Percentiles rank a stretch among this genome's conserved stretches.
Conservation (phyloP, 2,888 invertebrate species). For the Drosophila pegasa region DNA sequence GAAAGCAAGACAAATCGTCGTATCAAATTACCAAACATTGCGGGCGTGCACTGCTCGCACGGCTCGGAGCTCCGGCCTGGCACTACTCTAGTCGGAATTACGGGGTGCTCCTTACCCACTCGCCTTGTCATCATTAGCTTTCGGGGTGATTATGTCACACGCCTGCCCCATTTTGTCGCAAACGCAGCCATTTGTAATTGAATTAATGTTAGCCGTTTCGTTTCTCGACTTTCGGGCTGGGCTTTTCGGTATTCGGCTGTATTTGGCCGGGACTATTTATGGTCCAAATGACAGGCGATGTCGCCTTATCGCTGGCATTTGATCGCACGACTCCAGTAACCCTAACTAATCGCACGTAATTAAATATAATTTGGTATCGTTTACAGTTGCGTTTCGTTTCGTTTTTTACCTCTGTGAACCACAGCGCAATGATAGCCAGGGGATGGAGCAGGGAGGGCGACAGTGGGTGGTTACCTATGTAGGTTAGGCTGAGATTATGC, state of each 20-base stretch:
- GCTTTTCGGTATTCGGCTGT: conserved; percentile 17
- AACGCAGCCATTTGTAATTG: conserved; percentile 80
- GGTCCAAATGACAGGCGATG: conserved; percentile 68
- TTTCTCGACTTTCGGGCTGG: conserved; percentile 2
- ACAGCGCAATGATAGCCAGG: conserved; percentile 7
- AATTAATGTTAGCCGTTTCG: conserved; percentile 68
- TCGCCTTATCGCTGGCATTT: conserved; percentile 77
- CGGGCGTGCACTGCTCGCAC: conserved; percentile 37
- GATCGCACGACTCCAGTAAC: conserved; percentile 83
- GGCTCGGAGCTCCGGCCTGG: conserved; percentile 9
- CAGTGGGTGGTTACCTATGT: conserved; percentile 24
- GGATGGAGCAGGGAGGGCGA: conserved; percentile 2
- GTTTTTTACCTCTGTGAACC: conserved; percentile 9
- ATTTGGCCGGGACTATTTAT: conserved; percentile 53
- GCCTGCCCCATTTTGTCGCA: conserved; percentile 66
- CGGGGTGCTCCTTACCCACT: neutral
- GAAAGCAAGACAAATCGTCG: conserved; percentile 79
- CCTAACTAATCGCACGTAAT: conserved; percentile 84
- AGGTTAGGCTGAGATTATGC: conserved; percentile 54
- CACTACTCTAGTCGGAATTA: neutral
- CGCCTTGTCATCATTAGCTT: conserved; percentile 10
- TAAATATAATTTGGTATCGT: conserved; percentile 82
- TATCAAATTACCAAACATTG: conserved; percentile 81
- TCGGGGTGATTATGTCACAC: conserved; percentile 75
- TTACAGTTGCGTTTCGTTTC: conserved; percentile 69